Percentiles rank a stretch among this genome's conserved stretches.
Evolutionary conservation across 2,888 invertebrate species (phyloP).

Genomic region (Drosophila barbarae): DNA sequence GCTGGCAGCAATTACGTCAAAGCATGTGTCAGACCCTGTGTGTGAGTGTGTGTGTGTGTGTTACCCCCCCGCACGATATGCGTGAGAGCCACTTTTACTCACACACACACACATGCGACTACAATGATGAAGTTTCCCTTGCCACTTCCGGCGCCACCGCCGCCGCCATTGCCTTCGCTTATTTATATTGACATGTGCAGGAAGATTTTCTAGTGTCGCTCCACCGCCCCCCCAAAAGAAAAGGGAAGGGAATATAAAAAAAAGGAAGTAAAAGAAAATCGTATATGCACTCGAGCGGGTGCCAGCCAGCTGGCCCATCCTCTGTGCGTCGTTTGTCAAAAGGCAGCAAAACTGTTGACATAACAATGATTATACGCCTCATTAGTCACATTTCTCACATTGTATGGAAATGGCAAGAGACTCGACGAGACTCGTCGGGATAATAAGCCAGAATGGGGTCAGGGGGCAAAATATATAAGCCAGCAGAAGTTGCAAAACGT

Average conservation of each 20-base stretch:
- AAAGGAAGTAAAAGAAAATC: slow-evolving; percentile 31
- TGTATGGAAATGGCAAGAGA: slow-evolving; percentile 36
- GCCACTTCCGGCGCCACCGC: slow-evolving; percentile 7
- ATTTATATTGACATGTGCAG: slow-evolving; percentile 70
- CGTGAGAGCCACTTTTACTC: slow-evolving; percentile 47
- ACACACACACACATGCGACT: slow-evolving; percentile 32
- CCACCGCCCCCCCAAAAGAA: slow-evolving; percentile 30
- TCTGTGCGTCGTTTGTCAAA: slow-evolving; percentile 65
- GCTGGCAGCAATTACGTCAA: slow-evolving; percentile 62
- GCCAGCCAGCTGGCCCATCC: slow-evolving; percentile 19
- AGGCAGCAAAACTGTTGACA: slow-evolving; percentile 74
- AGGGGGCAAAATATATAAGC: background rate
- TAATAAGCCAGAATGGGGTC: slow-evolving; percentile 31
- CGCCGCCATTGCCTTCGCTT: slow-evolving; percentile 24
- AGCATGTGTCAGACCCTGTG: slow-evolving; percentile 23
- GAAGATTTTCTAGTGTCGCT: slow-evolving; percentile 50
- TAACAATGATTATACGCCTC: slow-evolving; percentile 75
- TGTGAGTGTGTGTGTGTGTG: slow-evolving; percentile 39
- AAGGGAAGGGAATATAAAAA: background rate
- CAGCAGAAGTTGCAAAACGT: slow-evolving; percentile 17
- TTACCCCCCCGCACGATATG: background rate
- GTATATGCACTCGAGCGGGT: slow-evolving; percentile 33
- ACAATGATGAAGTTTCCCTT: slow-evolving; percentile 59
- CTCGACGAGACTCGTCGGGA: slow-evolving; percentile 9
- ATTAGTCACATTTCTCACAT: slow-evolving; percentile 64